phyloP scores from a whole-genome alignment of 1,140 invertebrate genomes.

The Drosophila ogumai region DNA sequence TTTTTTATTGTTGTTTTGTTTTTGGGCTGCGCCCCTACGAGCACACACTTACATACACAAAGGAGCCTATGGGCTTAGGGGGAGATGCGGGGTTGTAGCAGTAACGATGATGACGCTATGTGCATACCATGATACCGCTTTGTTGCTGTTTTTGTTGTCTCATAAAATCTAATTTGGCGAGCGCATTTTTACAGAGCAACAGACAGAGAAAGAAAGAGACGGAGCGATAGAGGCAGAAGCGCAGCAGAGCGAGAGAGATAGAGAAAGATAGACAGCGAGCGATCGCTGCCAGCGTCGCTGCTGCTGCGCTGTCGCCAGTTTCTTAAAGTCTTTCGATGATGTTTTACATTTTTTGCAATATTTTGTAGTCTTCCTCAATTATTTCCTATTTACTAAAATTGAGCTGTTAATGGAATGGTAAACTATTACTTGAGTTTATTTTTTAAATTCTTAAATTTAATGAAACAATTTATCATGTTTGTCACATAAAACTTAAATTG shows the following conservation, averaged over 20 bases:
- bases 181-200: constrained; percentile 73
- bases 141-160: constrained; percentile 67
- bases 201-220: constrained; percentile 16
- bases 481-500: neutral
- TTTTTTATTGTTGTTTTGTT: constrained; percentile 60
- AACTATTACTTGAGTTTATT: neutral
- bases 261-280: constrained; percentile 28
- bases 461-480: too few species aligned
- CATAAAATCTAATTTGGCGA: constrained; percentile 80
- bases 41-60: constrained; percentile 18
- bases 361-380: neutral
- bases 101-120: constrained; percentile 74
- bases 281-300: constrained; percentile 34
- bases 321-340: constrained; percentile 8
- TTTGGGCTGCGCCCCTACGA: constrained; percentile 82
- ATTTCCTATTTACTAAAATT: constrained; percentile 1
- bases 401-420: too few species aligned
- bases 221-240: constrained; percentile 3
- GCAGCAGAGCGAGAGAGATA: constrained; percentile 27
- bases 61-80: constrained; percentile 1
- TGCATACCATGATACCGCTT: constrained; percentile 60
- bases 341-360: neutral
- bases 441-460: too few species aligned
- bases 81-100: constrained; percentile 10
- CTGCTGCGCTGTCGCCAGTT: constrained; percentile 8